Conservation (phyloP, 2,113 vertebrate genomes). For the Crotalus helleri region DNA sequence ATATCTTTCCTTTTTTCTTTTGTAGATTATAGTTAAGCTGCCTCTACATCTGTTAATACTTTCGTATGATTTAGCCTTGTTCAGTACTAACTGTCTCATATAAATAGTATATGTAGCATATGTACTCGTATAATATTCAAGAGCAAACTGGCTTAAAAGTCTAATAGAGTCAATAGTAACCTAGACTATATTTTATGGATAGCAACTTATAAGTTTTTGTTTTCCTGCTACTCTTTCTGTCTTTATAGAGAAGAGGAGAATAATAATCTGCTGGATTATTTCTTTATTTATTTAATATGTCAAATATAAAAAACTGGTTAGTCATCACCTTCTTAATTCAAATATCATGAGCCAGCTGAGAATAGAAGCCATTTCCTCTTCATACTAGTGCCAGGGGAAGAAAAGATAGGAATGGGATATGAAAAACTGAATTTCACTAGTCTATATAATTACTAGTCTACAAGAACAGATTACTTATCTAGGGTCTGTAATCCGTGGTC, state of each 20-base stretch:
- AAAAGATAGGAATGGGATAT: background rate
- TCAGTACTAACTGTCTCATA: background rate
- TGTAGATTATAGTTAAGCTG: background rate
- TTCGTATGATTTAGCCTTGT: slow-evolving; percentile 15
- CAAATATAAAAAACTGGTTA: background rate
- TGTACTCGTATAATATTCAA: background rate
- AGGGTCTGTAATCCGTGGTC: too few relatives aligned
- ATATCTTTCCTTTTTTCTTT: background rate
- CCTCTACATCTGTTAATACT: background rate
- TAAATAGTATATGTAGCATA: background rate
- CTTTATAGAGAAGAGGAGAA: too few relatives aligned
- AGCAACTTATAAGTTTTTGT: too few relatives aligned
- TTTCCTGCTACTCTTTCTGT: too few relatives aligned
- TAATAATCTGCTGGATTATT: background rate
- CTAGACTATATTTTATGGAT: too few relatives aligned
- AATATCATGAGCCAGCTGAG: background rate
- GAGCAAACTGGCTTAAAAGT: too few relatives aligned
- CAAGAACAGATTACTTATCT: too few relatives aligned
- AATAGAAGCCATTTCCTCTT: background rate
- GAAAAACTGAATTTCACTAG: background rate
- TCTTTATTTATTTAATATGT: background rate
- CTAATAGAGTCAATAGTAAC: too few relatives aligned
- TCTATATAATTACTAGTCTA: too few relatives aligned
- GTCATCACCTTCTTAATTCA: background rate
- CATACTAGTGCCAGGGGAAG: background rate